Percentiles rank a stretch among this genome's conserved stretches.
These are phyloP conservation scores for Apis mellifera DNA, from an alignment of 1,140 invertebrate genomes.

Conservation along the genomic window Amel_HAv3.1 CM009943.2:8868001-8868500, in stretches of 20 bases:
- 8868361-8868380: conserved; percentile 26
- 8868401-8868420: no score
- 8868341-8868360: conserved; percentile 58
- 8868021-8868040: neutral
- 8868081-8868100: neutral
- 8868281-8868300: conserved; percentile 65
- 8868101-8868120: neutral
- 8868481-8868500: neutral
- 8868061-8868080: neutral
- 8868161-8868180: neutral
- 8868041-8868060: no score
- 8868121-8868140: neutral
- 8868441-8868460: neutral
- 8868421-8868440: neutral
- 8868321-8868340: conserved; percentile 59
- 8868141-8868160: neutral
- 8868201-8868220: neutral
- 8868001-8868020: neutral
- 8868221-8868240: conserved; percentile 28
- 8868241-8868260: conserved; percentile 63
- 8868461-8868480: neutral
- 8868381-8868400: no score
- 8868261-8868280: conserved; percentile 63
- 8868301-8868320: conserved; percentile 42
- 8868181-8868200: neutral